phyloP scores from a whole-genome alignment of 2,113 vertebrate genomes.

The Pyxicephalus adspersus region DNA sequence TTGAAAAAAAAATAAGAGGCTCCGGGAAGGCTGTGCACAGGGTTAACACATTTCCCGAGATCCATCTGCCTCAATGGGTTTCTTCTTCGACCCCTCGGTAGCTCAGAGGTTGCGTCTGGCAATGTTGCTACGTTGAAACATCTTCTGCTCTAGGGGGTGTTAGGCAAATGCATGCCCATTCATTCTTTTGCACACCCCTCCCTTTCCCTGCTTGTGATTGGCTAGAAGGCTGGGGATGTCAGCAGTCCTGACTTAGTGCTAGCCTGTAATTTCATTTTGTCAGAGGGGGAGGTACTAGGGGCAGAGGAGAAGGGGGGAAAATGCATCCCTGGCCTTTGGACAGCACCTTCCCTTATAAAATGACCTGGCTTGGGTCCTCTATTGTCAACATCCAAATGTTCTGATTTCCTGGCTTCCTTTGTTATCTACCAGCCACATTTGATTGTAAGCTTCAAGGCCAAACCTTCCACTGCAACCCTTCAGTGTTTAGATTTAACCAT shows the following conservation, averaged over 20 bases:
- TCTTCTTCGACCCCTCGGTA: background rate
- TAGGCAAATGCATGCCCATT: conserved; percentile 63
- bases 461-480: background rate
- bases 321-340: conserved; percentile 9
- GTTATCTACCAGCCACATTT: background rate
- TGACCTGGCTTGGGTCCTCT: too few species aligned
- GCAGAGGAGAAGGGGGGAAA: background rate
- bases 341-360: background rate
- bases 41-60: conserved; percentile 8
- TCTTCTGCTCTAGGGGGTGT: conserved; percentile 59
- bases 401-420: conserved; percentile 33
- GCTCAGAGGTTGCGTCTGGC: conserved; percentile 38
- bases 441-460: background rate
- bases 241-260: conserved; percentile 45
- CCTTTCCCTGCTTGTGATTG: conserved; percentile 58
- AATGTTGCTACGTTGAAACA: conserved; percentile 56
- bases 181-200: conserved; percentile 64
- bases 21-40: conserved; percentile 13
- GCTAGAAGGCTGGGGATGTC: conserved; percentile 55
- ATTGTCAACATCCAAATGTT: too few species aligned
- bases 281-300: conserved; percentile 32
- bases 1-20: background rate
- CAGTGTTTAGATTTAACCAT: background rate
- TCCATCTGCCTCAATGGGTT: background rate
- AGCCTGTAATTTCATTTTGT: conserved; percentile 36